Evolutionary conservation across 2,888 invertebrate genomes (phyloP).

Genomic region (Pediacus dermestoides): DNA sequence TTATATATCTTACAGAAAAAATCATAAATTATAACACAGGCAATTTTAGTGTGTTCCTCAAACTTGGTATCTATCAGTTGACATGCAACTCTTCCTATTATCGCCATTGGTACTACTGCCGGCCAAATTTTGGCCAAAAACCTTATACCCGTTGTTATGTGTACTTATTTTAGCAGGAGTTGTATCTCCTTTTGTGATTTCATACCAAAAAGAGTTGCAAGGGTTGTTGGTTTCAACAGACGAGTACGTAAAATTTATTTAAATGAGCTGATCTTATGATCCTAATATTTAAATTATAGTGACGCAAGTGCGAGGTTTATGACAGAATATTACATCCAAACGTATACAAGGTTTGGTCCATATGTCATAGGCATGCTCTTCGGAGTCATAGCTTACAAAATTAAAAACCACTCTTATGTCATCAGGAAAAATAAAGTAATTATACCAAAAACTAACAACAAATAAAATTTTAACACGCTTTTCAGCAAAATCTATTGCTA

Average conservation of each 20-base stretch:
- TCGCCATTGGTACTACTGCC: conserved; percentile 14
- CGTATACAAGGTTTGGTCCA: conserved; percentile 15
- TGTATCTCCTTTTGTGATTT: no score
- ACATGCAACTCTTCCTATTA: conserved; percentile 27
- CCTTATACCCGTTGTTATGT: no score
- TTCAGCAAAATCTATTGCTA: background rate
- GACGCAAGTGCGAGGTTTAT: no score
- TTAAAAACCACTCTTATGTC: no score
- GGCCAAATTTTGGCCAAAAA: background rate
- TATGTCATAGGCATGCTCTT: conserved; percentile 16
- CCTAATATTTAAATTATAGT: no score
- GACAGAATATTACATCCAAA: conserved; percentile 12
- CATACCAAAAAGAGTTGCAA: no score
- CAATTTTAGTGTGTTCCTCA: conserved; percentile 7
- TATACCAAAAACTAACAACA: background rate
- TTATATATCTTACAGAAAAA: no score
- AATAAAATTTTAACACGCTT: background rate
- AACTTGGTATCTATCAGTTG: conserved; percentile 6
- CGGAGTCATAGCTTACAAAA: conserved; percentile 11
- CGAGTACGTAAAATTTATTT: no score
- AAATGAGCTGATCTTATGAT: no score
- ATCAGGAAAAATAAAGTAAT: conserved; percentile 1
- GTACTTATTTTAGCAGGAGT: no score
- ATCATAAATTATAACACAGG: no score
- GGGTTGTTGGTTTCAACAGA: no score